Base-by-base conservation (phyloP, 2,888 invertebrate genomes). In the Tipula vernalis region DNA sequence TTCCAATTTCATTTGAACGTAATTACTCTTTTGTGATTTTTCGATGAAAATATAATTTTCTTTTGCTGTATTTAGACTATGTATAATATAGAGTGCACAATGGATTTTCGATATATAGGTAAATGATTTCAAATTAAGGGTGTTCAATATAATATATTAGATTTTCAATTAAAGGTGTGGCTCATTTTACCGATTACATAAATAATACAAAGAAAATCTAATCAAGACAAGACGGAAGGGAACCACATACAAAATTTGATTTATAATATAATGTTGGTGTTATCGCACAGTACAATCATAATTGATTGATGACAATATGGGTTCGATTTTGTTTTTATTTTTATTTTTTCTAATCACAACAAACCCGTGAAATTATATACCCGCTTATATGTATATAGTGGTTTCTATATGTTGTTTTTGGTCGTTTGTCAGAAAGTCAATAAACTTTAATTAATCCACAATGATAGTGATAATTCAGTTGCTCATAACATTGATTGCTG, bases 271-370 rank as follows among this genome's bases (percentile, higher is more conserved):
- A 71, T 71, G 71, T 71, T 71, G 71, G 71, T 71, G 28, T 28
- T 71, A 71, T 71, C 71, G 71, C 28, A 71, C 71, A 71, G 71
- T 28, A 71, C 71, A 71, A 71, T 71, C 71, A 71, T 71, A 71
- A 71, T 71, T 71, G 71, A 71, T 71, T 71, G 71, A 71, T 71
- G 71, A 71, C 71, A 71, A 71, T 71, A 71, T 71, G 71, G 71
- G 71, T 71, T 71, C 71, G 71, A 71, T 71, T 71, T 18, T 71
- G 71, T 71, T 28, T 71, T 71, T 51, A n/a, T 15, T 51, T 51
- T 39, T 1, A 2, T 39, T 28, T 28, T 71, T 71, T 28, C 71
- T 71, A 71, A 71, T 71, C 71, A 28, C 71, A 18, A 71, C 71
- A 71, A 71, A 71, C 28, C 71, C 18, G 10, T 71, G 28, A 28